Base-by-base conservation (phyloP, 2,113 vertebrate genomes). In the Ochotona princeps region DNA sequence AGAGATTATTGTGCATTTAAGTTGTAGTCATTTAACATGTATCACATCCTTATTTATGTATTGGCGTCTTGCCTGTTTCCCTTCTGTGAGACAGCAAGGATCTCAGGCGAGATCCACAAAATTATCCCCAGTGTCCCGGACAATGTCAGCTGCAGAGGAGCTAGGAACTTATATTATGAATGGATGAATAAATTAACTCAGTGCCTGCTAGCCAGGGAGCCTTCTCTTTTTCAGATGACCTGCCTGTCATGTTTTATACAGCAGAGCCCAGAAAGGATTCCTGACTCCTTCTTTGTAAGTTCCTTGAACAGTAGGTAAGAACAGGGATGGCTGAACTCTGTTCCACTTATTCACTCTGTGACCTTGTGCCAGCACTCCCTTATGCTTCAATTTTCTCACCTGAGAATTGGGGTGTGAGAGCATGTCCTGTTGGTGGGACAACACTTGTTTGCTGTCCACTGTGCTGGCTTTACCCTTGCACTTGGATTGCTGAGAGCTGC, bases 401-500 rank as follows among this genome's bases (percentile, higher is more conserved):
- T 78, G 51, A 74, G 49, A 83, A 83, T 47, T 49, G 69, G 18
- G 15, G 5, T 44, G 13, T 57, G 15, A 35, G 10, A 9, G 61
- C 4, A 15, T 26, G 54, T 51, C 2, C 80, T 4, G 20, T 38
- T 3, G 32, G 1, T 0, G 35, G 72, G 67, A 6, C 38, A 66
- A 49, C 38, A 0, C 12, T 72, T 28, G 8, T 5, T 26, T 8
- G 13, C 0, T 1, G 2, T 7, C 14, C 21, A 4, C 12, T 0
- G 0, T 28, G 57, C 78, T 32, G 21, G n/a, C 90, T 74, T 49
- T 82, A 25, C 47, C 57, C 26, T 84, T 13, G 0, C 8, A 32
- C 44, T 2, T 8, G 44, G 44, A 38, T 20, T 28, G 15, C 5
- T 44, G 4, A 28, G 66, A 70, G 9, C 28, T 30, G 83, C 44